Conservation (phyloP, 2,797 vertebrate genomes). For the Falco rusticolus region DNA sequence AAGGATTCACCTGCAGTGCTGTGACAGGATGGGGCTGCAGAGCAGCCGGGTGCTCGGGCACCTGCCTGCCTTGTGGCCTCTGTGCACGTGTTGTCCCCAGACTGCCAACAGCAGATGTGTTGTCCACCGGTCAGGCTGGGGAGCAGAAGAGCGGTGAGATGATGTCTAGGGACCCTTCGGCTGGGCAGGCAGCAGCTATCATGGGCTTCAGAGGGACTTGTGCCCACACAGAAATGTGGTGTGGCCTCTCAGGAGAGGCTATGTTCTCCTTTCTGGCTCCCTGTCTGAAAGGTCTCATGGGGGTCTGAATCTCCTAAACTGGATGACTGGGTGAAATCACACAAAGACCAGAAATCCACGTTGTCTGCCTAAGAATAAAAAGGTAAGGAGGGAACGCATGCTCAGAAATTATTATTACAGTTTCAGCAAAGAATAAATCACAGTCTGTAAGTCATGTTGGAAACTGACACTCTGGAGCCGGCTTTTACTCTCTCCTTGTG, state of each 20-base stretch:
- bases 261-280: neutral
- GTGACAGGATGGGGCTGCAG: neutral
- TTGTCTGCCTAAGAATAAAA: neutral
- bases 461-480: neutral
- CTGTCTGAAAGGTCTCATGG: neutral
- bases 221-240: neutral
- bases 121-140: neutral
- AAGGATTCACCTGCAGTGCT: constrained; percentile 37
- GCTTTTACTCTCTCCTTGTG: neutral
- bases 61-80: neutral
- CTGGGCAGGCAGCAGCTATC: neutral
- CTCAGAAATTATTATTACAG: neutral
- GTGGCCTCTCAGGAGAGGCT: neutral
- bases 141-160: neutral
- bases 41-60: neutral
- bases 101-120: neutral
- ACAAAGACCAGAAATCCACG: neutral
- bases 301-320: neutral
- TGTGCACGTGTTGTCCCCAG: neutral
- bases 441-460: neutral
- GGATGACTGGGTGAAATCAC: neutral
- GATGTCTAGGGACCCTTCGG: neutral
- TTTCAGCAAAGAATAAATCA: neutral
- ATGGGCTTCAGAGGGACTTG: neutral
- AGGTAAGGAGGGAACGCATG: neutral